Base-by-base conservation (phyloP, 2,797 vertebrate genomes). In the Arctocebus calabarensis region DNA sequence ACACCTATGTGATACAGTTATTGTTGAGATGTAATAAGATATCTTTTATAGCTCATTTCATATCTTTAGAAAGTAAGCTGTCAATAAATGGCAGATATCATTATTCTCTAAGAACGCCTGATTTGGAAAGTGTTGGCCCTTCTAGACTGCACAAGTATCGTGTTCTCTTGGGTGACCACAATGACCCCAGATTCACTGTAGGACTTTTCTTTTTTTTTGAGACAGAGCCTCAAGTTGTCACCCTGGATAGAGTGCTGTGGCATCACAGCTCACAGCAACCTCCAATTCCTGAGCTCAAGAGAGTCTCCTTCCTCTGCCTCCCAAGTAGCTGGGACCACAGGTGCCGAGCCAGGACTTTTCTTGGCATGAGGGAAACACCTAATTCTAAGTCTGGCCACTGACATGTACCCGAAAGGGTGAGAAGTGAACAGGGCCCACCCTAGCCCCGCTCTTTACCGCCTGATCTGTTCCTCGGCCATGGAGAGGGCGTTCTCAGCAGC, bases 401-500 rank as follows among this genome's bases (percentile, higher is more conserved):
- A 52, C 16, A 52, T 43, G 64, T 5, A 23, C 27, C 64, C 0
- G 0, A 68, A 75, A 45, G 64, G 45, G 19, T 59, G 37, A n/a
- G 77, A 74, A 62, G n/a, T 8, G 37, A 79, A 73, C 27, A 81
- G 13, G 61, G 37, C n/a, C n/a, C n/a, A n/a, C n/a, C n/a, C n/a
- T n/a, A n/a, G 70, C 32, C 4, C 9, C 13, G 5, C 22, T 45
- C 92, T 95, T 95, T 85, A 99, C 99, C 99, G 97, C 97, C 98
- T 98, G 89, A 99, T 98, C 93, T 98, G 98, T 66, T 99, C 99
- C 98, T 99, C 98, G 0, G 98, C 98, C 0, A 93, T 97, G 20
- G 98, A 97, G 0, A 99, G 98, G 0, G 99, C 98, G 92, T 99
- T 99, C 98, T 99, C 99, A 0, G 98, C 98, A 5, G 97, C 97